Percentiles rank a stretch among this genome's conserved stretches.
Evolutionary conservation across 1,140 invertebrate species (phyloP).

Genomic region (Armadillidium nasatum): DNA sequence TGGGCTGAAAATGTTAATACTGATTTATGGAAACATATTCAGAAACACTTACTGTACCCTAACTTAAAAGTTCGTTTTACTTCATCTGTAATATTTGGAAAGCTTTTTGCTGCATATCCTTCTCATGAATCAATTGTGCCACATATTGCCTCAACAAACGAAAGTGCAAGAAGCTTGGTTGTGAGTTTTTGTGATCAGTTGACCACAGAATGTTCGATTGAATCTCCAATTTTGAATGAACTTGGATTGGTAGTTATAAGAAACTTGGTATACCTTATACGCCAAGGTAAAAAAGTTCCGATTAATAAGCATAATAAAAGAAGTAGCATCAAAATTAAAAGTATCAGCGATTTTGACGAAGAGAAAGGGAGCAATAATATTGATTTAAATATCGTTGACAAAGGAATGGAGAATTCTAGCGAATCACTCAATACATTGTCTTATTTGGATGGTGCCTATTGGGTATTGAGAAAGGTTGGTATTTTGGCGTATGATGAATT

Average conservation of each 20-base stretch:
- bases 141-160: slow-evolving; percentile 17
- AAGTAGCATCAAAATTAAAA: too few relatives aligned
- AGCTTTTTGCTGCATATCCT: slow-evolving; percentile 36
- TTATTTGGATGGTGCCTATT: slow-evolving; percentile 28
- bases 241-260: slow-evolving; percentile 35
- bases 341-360: neutral
- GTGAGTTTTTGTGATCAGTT: slow-evolving; percentile 38
- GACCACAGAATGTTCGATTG: slow-evolving; percentile 23
- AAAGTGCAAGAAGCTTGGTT: slow-evolving; percentile 25
- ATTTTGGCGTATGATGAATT: slow-evolving; percentile 39
- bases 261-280: slow-evolving; percentile 41
- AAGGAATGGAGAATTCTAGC: neutral
- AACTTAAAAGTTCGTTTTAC: slow-evolving; percentile 36
- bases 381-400: neutral
- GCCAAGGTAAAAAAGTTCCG: slow-evolving; percentile 36
- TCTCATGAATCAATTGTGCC: slow-evolving; percentile 29
- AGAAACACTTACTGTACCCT: slow-evolving; percentile 31
- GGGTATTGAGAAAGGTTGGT: slow-evolving; percentile 36
- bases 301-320: neutral
- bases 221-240: slow-evolving; percentile 27
- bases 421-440: neutral
- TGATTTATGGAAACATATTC: slow-evolving; percentile 32
- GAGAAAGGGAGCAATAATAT: neutral
- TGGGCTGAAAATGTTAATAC: slow-evolving; percentile 24
- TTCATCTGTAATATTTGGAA: slow-evolving; percentile 28